Evolutionary conservation across 2,113 vertebrate genomes (phyloP), one percentile per base, ranked within the genome.

Genomic region (Oreochromis spilurus): DNA sequence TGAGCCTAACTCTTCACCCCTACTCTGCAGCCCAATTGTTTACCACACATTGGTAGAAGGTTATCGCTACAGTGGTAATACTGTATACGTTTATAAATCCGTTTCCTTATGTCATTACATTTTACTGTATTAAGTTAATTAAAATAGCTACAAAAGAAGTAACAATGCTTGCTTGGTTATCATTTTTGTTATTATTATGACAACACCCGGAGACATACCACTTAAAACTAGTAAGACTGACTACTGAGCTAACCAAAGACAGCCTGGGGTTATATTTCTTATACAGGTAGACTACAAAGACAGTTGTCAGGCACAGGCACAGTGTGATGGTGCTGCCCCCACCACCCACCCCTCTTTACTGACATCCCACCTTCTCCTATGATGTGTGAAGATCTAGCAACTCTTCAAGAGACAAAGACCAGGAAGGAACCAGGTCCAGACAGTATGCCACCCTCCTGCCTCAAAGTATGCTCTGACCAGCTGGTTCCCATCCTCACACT

Each of bases 121-220:
- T 72, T 29, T 75, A 29, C 4, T 75, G 40, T 29, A 29, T 1
- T 48, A 72, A 45, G n/a, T 3, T 8, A 17, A 72, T 45, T 45
- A 72, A 72, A 72, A 45, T 16, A 4, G 7, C 62, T 40, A 40
- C 19, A 67, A 67, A 65, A 62, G 9, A 1, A 67, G 0, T 14
- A 67, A 40, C 34, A 38, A 67, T 40, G 17, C 3, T 34, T 7
- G 29, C 58, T 62, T 31, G 57, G 6, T 45, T 38, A 1, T 9
- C 10, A 4, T 9, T 40, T 2, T n/a, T 2, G 21, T 3, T 1
- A 29, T 31, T 0, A 3, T 17, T 1, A 60, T 0, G 2, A 36
- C 10, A 67, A 40, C 4, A 9, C n/a, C 36, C 38, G 12, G 65
- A 70, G 67, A 26, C 13, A 45, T 21, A 45, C 13, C 13, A 26